Base-by-base conservation (phyloP, 2,888 invertebrate genomes). In the Iselma pallidipennis region DNA sequence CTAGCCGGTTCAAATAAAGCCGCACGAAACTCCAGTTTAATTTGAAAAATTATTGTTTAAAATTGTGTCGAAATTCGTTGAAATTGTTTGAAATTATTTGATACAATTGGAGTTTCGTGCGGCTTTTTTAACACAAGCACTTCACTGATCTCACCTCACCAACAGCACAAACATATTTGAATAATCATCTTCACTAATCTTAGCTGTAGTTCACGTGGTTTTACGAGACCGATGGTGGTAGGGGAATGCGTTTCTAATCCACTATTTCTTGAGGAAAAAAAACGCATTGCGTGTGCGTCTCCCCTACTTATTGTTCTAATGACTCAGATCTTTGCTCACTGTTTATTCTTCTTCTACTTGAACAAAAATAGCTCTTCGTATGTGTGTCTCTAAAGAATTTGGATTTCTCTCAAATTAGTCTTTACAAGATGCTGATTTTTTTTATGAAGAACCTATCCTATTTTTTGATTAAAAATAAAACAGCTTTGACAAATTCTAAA, bases 1-100 rank as follows among this genome's bases (percentile, higher is more conserved):
- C 74, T 69, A 69, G 49, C 62, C 70, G 63, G 76, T 76, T 71
- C 60, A 69, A 70, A 31, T 58, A 67, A 52, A 54, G 72, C 76
- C 76, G 70, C 72, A 65, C 69, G 72, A 71, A 65, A 76, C 73
- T 67, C 61, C 45, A 42, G 21, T 37, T 10, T 3, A 12, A 49
- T 57, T 55, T 42, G 49, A 37, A 21, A 45, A 49, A 28, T 55
- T 26, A 56, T 21, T 9, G 21, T n/a, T n/a, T n/a, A n/a, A 49
- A n/a, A 53, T 51, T 12, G 31, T 53, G 33, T 23, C 42, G 51
- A 57, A 49, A 57, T 12, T 50, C 48, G 19, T n/a, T n/a, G n/a
- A 10, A 21, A 16, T 23, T 33, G 33, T 12, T 23, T 16, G 23
- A 26, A 29, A 55, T 16, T 16, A 16, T 10, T 10, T 16, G 21